phyloP scores from a whole-genome alignment of 2,888 invertebrate genomes.

The Lydus trimaculatus region DNA sequence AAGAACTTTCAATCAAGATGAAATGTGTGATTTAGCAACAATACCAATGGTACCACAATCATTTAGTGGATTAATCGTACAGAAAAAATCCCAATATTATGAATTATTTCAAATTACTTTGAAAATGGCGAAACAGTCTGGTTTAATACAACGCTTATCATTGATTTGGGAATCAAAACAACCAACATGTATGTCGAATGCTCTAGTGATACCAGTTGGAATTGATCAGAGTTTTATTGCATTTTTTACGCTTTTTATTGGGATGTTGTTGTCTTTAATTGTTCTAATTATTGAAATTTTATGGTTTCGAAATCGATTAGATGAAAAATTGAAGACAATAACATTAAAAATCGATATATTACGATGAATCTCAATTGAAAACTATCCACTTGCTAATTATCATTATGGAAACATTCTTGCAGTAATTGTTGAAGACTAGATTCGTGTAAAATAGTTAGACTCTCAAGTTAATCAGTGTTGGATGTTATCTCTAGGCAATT shows the following conservation, averaged over 20 bases:
- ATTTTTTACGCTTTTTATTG: conserved; percentile 44
- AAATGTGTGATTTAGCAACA: conserved; percentile 62
- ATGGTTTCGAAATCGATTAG: conserved; percentile 25
- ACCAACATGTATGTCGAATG: conserved; percentile 46
- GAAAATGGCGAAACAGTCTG: conserved; percentile 23
- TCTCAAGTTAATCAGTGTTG: no score
- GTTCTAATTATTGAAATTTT: conserved; percentile 40
- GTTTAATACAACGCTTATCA: conserved; percentile 40
- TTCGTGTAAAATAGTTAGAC: no score
- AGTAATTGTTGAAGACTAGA: no score
- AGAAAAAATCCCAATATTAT: conserved; percentile 56
- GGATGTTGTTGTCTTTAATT: conserved; percentile 37
- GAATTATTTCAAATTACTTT: conserved; percentile 48
- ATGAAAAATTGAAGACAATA: neutral
- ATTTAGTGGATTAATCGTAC: conserved; percentile 55
- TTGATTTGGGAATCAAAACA: conserved; percentile 45
- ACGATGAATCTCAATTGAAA: no score
- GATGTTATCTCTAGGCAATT: no score
- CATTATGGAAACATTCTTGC: no score
- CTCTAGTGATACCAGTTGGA: conserved; percentile 43
- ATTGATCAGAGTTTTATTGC: conserved; percentile 46
- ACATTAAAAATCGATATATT: no score
- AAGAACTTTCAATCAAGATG: conserved; percentile 58
- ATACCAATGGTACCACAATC: conserved; percentile 49
- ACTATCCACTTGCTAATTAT: no score